These are phyloP conservation scores for Dasypus novemcinctus DNA, from an alignment of 2,113 vertebrate genomes.

Conservation along the genomic window DNA sequence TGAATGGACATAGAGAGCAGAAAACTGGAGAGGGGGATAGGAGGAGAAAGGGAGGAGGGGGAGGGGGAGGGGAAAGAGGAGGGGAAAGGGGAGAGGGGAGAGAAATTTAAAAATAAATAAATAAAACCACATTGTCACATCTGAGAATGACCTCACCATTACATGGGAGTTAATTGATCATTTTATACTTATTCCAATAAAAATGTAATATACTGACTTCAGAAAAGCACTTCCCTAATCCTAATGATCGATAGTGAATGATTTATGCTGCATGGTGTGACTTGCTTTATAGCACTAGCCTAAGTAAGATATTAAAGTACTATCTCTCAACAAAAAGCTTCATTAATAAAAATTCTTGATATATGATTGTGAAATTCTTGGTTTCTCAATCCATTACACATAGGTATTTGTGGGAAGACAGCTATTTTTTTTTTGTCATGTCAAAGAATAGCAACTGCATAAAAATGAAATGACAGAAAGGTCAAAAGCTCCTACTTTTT, in stretches of 20 bases:
- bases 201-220: neutral
- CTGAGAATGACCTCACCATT: neutral
- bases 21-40: too few species aligned
- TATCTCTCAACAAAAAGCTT: neutral
- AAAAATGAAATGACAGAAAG: neutral
- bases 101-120: too few species aligned
- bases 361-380: neutral
- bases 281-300: neutral
- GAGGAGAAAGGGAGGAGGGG: too few species aligned
- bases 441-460: neutral
- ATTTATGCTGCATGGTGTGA: neutral
- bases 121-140: neutral
- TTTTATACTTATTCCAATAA: neutral
- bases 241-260: neutral
- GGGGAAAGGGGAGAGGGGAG: too few species aligned
- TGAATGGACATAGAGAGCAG: too few species aligned
- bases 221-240: neutral
- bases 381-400: neutral
- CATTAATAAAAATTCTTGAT: neutral
- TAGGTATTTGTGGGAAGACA: neutral
- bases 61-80: too few species aligned
- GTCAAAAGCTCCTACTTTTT: neutral
- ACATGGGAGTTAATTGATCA: neutral
- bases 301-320: neutral
- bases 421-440: neutral